These are phyloP conservation scores for Ianthella basta DNA, from an alignment of 37 sponge, comb jelly and placozoan genomes.

Conservation along the genomic window DNA sequence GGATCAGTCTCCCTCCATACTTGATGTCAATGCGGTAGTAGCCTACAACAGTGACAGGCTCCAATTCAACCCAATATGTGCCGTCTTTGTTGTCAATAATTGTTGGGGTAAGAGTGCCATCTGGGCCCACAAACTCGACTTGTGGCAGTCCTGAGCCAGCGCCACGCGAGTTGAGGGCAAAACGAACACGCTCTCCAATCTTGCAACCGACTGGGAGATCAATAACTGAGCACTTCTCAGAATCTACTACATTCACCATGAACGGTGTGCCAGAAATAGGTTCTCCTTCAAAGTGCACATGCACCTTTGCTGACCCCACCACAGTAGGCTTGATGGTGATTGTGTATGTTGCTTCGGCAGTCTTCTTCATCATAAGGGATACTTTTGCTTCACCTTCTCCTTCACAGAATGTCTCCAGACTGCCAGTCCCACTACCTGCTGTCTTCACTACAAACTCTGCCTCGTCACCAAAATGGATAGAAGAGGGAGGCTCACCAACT, in stretches of 20 bases:
- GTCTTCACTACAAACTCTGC: background rate
- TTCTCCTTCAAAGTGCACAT: constrained; percentile 20
- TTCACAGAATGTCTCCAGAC: background rate
- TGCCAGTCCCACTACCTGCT: background rate
- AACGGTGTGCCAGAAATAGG: constrained; percentile 27
- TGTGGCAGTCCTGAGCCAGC: background rate
- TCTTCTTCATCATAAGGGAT: background rate
- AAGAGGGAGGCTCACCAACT: constrained; percentile 16
- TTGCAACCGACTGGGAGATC: background rate
- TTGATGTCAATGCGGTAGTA: constrained; percentile 40
- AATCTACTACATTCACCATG: constrained; percentile 27
- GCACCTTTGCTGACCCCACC: constrained; percentile 3
- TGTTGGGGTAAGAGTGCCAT: background rate
- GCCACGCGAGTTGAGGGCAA: constrained; percentile 13
- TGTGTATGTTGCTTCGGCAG: background rate
- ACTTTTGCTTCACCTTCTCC: constrained; percentile 20
- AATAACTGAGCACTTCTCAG: constrained; percentile 33
- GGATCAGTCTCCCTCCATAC: constrained; percentile 48
- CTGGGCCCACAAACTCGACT: constrained; percentile 12
- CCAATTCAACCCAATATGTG: constrained; percentile 19
- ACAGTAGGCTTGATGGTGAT: constrained; percentile 25
- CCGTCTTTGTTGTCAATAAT: constrained; percentile 11
- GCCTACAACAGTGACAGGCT: constrained; percentile 27
- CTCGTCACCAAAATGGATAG: constrained; percentile 40
- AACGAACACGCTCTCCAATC: constrained; percentile 1